These are phyloP conservation scores for Ophiodon elongatus DNA, from an alignment of 2,113 vertebrate species.

Conservation along the genomic window DNA sequence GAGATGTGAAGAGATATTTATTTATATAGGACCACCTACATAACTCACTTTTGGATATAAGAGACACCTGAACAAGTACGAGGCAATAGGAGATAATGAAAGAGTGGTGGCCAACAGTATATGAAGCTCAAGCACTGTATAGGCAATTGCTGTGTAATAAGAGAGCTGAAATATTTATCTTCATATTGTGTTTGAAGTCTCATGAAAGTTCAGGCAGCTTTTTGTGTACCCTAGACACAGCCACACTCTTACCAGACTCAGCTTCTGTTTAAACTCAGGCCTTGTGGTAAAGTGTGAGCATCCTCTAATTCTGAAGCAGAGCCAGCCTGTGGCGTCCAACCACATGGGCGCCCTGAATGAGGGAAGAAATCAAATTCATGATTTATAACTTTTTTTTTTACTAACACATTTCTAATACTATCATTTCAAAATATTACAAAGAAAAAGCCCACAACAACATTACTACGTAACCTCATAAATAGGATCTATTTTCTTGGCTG, in stretches of 20 bases:
- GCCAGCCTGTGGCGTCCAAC: background rate
- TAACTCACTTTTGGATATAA: slow-evolving; percentile 25
- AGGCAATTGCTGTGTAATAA: slow-evolving; percentile 22
- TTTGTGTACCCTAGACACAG: background rate
- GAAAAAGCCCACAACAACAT: background rate
- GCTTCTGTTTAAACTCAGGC: slow-evolving; percentile 25
- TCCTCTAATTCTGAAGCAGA: slow-evolving; percentile 22
- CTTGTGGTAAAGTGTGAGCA: slow-evolving; percentile 23
- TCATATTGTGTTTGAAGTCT: slow-evolving; percentile 22
- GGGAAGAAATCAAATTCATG: background rate
- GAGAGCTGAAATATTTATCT: slow-evolving; percentile 33
- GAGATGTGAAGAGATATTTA: slow-evolving; percentile 10
- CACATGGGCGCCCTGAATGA: background rate
- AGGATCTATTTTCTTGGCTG: background rate
- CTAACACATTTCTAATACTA: background rate
- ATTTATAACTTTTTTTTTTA: background rate
- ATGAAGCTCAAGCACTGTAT: slow-evolving; percentile 4
- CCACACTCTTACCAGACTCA: slow-evolving; percentile 2
- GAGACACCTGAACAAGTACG: slow-evolving; percentile 1
- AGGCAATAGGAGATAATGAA: slow-evolving; percentile 38
- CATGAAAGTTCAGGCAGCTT: slow-evolving; percentile 22
- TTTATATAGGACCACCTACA: slow-evolving; percentile 2
- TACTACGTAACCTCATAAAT: background rate
- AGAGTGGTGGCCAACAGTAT: background rate
- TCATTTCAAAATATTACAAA: background rate